Evolutionary conservation across 2,113 vertebrate genomes (phyloP).

Genomic region (Bubo bubo): DNA sequence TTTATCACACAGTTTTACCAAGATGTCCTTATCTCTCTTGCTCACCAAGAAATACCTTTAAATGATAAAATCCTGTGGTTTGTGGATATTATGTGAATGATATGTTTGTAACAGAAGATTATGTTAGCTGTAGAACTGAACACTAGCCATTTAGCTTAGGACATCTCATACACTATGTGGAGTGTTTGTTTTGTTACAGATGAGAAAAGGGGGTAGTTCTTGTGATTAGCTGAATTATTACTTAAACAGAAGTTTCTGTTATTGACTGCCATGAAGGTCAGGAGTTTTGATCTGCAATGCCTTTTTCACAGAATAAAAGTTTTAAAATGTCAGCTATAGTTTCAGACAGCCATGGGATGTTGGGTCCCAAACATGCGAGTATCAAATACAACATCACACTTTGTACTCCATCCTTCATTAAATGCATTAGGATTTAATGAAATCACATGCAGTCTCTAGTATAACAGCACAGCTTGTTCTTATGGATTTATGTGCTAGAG

Average conservation of each 20-base stretch:
- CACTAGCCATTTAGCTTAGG: background rate
- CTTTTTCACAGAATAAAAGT: background rate
- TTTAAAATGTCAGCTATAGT: background rate
- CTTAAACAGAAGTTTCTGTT: background rate
- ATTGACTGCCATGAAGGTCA: background rate
- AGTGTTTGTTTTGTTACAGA: background rate
- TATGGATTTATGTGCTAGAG: slow-evolving; percentile 26
- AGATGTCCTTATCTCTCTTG: background rate
- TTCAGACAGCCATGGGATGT: background rate
- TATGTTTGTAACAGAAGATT: background rate
- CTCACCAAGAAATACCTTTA: background rate
- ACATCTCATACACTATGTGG: background rate
- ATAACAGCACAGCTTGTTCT: slow-evolving; percentile 58
- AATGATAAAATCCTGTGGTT: background rate
- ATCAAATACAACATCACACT: background rate
- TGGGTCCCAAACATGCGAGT: background rate
- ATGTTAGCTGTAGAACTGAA: background rate
- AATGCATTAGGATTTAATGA: background rate
- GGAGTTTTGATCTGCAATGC: background rate
- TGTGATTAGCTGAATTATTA: background rate
- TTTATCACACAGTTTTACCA: background rate
- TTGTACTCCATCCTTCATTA: background rate
- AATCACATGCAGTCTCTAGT: background rate
- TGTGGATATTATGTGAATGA: background rate
- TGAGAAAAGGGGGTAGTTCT: background rate